Evolutionary conservation across 2,888 invertebrate species (phyloP).

Genomic region (Limnephilus marmoratus): DNA sequence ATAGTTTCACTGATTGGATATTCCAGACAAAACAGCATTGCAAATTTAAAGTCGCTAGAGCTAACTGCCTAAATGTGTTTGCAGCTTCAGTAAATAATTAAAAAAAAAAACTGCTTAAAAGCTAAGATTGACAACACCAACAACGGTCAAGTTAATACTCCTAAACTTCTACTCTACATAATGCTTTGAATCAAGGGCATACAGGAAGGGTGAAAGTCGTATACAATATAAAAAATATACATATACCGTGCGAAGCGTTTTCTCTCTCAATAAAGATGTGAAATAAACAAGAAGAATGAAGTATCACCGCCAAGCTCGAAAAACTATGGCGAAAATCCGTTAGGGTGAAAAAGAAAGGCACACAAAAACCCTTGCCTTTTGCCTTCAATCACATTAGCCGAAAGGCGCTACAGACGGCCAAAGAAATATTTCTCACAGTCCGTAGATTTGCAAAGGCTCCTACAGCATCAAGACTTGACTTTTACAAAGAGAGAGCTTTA

Average conservation of each 20-base stretch:
- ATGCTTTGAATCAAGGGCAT: not conserved
- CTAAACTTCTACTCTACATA: not conserved
- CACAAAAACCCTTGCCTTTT: conserved; percentile 20
- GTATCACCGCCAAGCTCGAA: not conserved
- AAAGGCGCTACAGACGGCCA: conserved; percentile 13
- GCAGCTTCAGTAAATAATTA: not conserved
- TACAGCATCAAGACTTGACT: conserved; percentile 14
- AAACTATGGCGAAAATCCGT: conserved; percentile 7
- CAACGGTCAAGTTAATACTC: not conserved
- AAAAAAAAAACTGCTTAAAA: too few relatives aligned
- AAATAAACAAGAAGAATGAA: not conserved
- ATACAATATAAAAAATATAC: not conserved
- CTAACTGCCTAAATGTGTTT: not conserved
- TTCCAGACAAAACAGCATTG: too few relatives aligned
- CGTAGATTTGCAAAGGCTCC: not conserved
- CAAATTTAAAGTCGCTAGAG: not conserved
- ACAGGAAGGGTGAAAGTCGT: not conserved
- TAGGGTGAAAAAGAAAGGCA: not conserved
- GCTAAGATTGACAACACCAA: not conserved
- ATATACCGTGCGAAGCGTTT: not conserved
- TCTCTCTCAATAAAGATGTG: not conserved
- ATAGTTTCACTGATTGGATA: too few relatives aligned
- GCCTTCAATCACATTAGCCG: conserved; percentile 36
- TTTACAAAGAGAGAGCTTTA: not conserved
- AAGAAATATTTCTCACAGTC: conserved; percentile 5